phyloP scores from a whole-genome alignment of 2,113 vertebrate genomes.

The Scatophagus argus region DNA sequence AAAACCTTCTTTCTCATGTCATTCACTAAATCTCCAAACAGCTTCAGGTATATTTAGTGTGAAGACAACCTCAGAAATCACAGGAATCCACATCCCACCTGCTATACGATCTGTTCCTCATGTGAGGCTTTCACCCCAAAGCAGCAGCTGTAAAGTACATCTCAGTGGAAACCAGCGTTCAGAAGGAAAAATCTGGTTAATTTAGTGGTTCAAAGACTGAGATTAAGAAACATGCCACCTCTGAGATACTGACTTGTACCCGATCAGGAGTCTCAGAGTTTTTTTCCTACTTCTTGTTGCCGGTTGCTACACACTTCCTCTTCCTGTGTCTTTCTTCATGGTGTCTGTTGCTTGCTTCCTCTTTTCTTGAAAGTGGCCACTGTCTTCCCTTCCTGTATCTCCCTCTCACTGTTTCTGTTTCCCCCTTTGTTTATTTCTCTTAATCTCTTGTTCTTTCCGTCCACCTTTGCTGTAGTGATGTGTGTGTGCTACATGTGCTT shows the following conservation, averaged over 20 bases:
- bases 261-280: neutral
- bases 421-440: conserved; percentile 2
- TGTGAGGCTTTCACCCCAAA: neutral
- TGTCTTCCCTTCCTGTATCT: conserved; percentile 31
- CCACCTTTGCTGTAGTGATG: neutral
- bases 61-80: neutral
- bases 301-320: conserved; percentile 70
- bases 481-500: neutral
- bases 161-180: neutral
- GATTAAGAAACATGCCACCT: neutral
- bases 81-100: neutral
- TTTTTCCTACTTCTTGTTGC: conserved; percentile 42
- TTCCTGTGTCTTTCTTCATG: conserved; percentile 75
- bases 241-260: neutral
- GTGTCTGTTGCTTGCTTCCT: conserved; percentile 80
- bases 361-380: conserved; percentile 71
- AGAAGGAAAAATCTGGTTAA: neutral
- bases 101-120: neutral
- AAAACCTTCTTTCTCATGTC: neutral
- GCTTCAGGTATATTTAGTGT: neutral
- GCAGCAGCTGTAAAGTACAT: neutral
- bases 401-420: neutral
- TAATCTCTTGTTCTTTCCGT: neutral
- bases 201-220: neutral
- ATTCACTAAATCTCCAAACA: neutral